These are phyloP conservation scores for Thunnus maccoyii DNA, from an alignment of 2,113 vertebrate genomes.

Conservation along the genomic window DNA sequence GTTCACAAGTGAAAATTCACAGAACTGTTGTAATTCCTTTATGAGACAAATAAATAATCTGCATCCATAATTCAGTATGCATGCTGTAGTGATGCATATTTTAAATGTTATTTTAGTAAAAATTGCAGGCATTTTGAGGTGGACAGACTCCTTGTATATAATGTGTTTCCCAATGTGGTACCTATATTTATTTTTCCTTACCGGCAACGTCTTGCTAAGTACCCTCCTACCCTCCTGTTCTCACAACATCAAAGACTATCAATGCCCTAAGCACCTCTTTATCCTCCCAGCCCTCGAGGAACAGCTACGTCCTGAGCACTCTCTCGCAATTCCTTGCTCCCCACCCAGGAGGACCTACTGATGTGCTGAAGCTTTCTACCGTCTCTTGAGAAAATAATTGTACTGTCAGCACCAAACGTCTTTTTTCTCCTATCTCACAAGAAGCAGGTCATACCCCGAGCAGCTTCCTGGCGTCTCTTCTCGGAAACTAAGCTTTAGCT, in stretches of 20 bases:
- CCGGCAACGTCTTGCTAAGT: slow-evolving; percentile 7
- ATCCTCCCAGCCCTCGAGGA: slow-evolving; percentile 36
- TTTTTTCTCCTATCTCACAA: slow-evolving; percentile 14
- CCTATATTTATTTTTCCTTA: slow-evolving; percentile 39
- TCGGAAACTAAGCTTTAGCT: slow-evolving; percentile 59
- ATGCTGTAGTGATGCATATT: not conserved
- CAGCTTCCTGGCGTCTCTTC: slow-evolving; percentile 44
- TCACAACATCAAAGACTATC: slow-evolving; percentile 46
- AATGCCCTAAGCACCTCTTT: slow-evolving; percentile 52
- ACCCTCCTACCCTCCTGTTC: slow-evolving; percentile 19
- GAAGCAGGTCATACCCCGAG: slow-evolving; percentile 36
- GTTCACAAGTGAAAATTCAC: no score
- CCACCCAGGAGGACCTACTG: not conserved
- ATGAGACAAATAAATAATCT: no score
- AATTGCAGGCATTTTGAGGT: not conserved
- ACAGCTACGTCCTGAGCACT: slow-evolving; percentile 27
- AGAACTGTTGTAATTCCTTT: no score
- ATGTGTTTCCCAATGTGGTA: not conserved
- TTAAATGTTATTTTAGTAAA: not conserved
- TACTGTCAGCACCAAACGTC: slow-evolving; percentile 1
- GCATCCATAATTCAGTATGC: no score
- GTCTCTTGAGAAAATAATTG: slow-evolving; percentile 34
- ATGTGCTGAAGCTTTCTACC: slow-evolving; percentile 13
- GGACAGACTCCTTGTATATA: not conserved
- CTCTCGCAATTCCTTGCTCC: slow-evolving; percentile 2